Evolutionary conservation across 2,113 vertebrate species (phyloP).

Genomic region (Pandion haliaetus): DNA sequence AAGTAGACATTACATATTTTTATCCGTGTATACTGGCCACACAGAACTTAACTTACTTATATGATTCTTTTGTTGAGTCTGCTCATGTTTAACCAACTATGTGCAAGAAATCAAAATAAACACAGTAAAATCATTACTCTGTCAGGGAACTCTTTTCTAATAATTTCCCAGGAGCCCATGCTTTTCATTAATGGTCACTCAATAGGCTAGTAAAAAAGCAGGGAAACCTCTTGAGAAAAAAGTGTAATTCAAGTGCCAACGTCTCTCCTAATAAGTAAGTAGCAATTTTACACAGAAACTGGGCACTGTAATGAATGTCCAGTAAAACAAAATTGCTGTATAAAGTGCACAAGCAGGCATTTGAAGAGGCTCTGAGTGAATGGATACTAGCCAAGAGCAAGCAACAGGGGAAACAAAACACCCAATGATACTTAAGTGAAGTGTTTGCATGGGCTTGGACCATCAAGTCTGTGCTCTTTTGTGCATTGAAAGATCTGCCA

Average conservation of each 20-base stretch:
- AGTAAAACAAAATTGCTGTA: conserved; percentile 32
- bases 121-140: not conserved
- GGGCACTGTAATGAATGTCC: not conserved
- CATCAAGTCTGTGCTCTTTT: not conserved
- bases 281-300: conserved; percentile 20
- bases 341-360: conserved; percentile 6
- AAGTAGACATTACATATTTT: not conserved
- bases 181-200: not conserved
- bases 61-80: not conserved
- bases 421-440: not conserved
- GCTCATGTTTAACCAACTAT: not conserved
- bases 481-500: not conserved
- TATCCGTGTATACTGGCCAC: not conserved
- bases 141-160: not conserved
- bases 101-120: not conserved
- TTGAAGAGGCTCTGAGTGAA: conserved; percentile 22
- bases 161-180: not conserved
- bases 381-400: not conserved
- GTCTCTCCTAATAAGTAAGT: not conserved
- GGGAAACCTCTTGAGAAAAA: not conserved
- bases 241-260: not conserved
- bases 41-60: not conserved
- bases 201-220: not conserved
- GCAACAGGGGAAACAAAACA: not conserved
- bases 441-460: not conserved